phyloP scores from a whole-genome alignment of 2,113 vertebrate genomes.

The Gavia stellata region DNA sequence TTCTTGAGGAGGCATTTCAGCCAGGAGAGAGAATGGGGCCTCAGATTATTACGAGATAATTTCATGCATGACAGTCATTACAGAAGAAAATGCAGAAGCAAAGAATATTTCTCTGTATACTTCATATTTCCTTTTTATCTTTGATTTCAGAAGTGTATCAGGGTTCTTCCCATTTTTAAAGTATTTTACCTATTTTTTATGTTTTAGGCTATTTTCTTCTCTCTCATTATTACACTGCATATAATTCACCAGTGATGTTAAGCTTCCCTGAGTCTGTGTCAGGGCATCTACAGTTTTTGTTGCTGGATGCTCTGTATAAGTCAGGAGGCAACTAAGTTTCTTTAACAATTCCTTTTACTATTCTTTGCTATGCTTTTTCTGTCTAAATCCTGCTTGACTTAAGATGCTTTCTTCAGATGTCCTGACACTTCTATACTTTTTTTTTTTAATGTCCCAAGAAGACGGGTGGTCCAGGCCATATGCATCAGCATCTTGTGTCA shows the following conservation, averaged over 20 bases:
- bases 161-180: not conserved
- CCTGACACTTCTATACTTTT: not conserved
- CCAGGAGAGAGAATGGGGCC: not conserved
- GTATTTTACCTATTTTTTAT: not conserved
- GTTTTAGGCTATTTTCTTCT: not conserved
- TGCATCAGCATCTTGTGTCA: not conserved
- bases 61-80: not conserved
- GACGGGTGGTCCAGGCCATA: constrained; percentile 31
- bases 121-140: not conserved
- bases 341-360: not conserved
- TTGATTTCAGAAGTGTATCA: not conserved
- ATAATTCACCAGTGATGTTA: not conserved
- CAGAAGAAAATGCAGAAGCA: not conserved
- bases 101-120: not conserved
- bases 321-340: not conserved
- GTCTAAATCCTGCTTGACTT: constrained; percentile 1
- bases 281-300: not conserved
- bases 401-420: not conserved
- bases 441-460: not conserved
- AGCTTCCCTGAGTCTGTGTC: not conserved
- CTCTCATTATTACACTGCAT: not conserved
- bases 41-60: not conserved
- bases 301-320: not conserved
- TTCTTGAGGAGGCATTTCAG: not conserved
- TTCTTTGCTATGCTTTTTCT: not conserved